Percentiles rank a stretch among this genome's conserved stretches.
These are phyloP conservation scores for Sterrhoptilus dennistouni DNA, from an alignment of 2,113 vertebrate genomes.

Conservation along the genomic window DNA sequence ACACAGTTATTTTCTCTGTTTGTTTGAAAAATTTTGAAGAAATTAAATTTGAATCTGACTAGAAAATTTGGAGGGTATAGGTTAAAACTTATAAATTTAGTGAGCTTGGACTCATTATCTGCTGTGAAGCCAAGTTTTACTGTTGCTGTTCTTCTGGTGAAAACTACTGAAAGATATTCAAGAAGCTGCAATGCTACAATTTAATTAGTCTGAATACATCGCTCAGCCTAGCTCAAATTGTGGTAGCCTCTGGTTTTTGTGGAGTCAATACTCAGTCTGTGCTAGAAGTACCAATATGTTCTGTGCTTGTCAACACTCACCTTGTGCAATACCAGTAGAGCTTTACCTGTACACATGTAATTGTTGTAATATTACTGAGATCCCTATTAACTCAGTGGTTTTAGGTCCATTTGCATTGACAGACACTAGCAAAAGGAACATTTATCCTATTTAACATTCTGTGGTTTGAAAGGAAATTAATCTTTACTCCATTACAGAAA, in stretches of 20 bases:
- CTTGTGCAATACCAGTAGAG: not conserved
- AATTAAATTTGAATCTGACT: not conserved
- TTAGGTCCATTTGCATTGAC: not conserved
- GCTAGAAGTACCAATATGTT: accelerated
- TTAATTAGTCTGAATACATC: not conserved
- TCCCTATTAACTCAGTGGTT: not conserved
- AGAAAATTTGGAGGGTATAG: not conserved
- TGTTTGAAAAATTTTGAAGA: not conserved
- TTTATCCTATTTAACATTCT: not conserved
- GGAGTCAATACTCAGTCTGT: not conserved
- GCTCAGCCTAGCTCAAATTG: not conserved
- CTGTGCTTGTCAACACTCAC: not conserved
- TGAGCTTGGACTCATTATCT: not conserved
- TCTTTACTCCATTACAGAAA: not conserved
- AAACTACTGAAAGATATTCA: not conserved
- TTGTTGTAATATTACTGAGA: not conserved
- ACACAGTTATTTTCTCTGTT: not conserved
- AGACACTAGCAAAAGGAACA: not conserved
- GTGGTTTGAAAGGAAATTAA: not conserved
- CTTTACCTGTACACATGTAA: not conserved
- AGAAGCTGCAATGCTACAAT: not conserved
- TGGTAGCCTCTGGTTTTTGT: not conserved
- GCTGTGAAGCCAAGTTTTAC: not conserved
- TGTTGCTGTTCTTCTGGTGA: not conserved
- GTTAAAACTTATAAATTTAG: not conserved